These are phyloP conservation scores for Murina feae DNA, from an alignment of 2,113 vertebrate genomes.

Conservation along the genomic window DNA sequence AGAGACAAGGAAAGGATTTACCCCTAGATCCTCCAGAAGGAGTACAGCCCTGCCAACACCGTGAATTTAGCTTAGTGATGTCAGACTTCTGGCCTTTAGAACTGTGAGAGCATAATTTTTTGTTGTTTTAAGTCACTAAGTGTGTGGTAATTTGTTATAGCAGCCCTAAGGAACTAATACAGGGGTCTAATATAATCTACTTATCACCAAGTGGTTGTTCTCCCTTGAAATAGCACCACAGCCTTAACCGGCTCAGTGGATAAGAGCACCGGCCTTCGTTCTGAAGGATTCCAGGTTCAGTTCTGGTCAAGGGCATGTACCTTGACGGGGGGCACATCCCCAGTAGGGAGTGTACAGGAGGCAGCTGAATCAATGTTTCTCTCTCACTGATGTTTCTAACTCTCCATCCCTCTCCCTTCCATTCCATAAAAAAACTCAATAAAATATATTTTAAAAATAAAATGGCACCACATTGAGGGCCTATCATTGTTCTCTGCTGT, in stretches of 20 bases:
- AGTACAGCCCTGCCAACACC: not conserved
- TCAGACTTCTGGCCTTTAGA: conserved; percentile 3
- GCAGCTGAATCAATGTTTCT: too few relatives aligned
- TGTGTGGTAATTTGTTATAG: not conserved
- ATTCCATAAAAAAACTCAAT: too few relatives aligned
- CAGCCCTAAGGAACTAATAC: not conserved
- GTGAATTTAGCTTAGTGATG: conserved; percentile 1
- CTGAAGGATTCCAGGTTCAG: too few relatives aligned
- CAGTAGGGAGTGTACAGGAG: too few relatives aligned
- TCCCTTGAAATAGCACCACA: not conserved
- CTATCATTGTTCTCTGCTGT: not conserved
- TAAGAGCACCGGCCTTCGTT: too few relatives aligned
- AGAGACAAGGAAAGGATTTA: not conserved
- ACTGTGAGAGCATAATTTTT: not conserved
- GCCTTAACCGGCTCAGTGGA: too few relatives aligned
- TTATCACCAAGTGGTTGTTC: not conserved
- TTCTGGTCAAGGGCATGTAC: too few relatives aligned
- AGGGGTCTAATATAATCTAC: not conserved
- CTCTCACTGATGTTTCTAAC: too few relatives aligned
- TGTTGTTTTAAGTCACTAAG: not conserved
- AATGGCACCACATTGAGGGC: not conserved
- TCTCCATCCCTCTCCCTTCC: too few relatives aligned
- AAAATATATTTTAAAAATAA: not conserved
- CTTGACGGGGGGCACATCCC: too few relatives aligned
- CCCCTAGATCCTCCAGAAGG: not conserved